Base-by-base conservation (phyloP, 2,113 vertebrate genomes). In the Eclectus roratus region DNA sequence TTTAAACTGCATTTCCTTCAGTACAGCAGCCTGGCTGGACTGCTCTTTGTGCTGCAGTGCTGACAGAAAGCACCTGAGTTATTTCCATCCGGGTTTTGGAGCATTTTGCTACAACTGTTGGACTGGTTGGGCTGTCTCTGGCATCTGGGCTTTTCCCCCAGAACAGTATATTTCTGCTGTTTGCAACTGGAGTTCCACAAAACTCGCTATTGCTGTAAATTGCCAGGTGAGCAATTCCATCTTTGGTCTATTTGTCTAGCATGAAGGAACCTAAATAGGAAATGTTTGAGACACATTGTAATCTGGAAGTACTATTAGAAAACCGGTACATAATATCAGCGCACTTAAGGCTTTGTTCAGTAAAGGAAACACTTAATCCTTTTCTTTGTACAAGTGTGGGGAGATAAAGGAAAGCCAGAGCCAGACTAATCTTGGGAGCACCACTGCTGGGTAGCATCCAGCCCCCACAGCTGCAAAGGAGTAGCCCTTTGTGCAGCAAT, bases 21-120 rank as follows among this genome's bases (percentile, higher is more conserved):
- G 63, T 2, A 7, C 2, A 8, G 43, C 2, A 5, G 25, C 31
- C 77, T 9, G 58, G 19, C 35, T 55, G 27, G 29, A 6, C 47
- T 39, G 50, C 7, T 21, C 18, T 56, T 11, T 19, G 33, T 35
- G 53, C 69, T 12, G 49, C 53, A 6, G 0, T 1, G 18, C 52
- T 28, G 64, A 5, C n/a, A 43, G 56, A 13, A 39, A 9, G 55
- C 7, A 9, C 46, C 39, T 1, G 49, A 6, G 24, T 27, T 49
- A 1, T 17, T 50, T 35, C 63, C 53, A 4, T 13, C 43, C 1
- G 3, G 8, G 3, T 28, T 18, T 10, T 29, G 33, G 35, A 18
- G 17, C 5, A 8, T 24, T 71, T 60, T 52, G 49, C 33, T 6
- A 0, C 13, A 3, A 0, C 28, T 10, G 2, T 4, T 6, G 58